Evolutionary conservation across 2,113 vertebrate genomes (phyloP), one percentile per base, ranked within the genome.

Genomic region (Nesoenas mayeri): DNA sequence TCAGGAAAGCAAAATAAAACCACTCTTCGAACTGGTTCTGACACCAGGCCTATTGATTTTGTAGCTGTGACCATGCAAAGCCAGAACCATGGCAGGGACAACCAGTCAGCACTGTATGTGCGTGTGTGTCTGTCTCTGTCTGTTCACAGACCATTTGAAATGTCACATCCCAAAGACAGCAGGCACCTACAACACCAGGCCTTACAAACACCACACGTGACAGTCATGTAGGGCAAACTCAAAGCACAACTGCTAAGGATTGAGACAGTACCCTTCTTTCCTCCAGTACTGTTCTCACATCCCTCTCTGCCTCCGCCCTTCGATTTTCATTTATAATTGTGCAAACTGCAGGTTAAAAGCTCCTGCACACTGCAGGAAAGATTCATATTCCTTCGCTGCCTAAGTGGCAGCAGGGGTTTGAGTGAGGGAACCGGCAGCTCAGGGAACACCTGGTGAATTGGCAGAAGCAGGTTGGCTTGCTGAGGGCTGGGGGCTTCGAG

Each of bases 171-270:
- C 67, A 70, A 65, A 93, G 48, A 44, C 1, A 61, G 13, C 26
- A 79, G 44, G 31, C 8, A 29, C 24, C 53, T 71, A 12, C 4
- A 61, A 18, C 10, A 29, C 1, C 1, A 60, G 51, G 32, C 50
- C n/a, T 67, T 74, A 40, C 29, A 15, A 61, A 42, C 31, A 20
- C 48, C 6, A 4, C 21, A 15, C 1, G 0, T 3, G 4, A 15
- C 7, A 4, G 11, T 28, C n/a, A 6, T 5, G 6, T 15, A 75
- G 34, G 66, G 34, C 36, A 74, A 89, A 79, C 19, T 88, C 53
- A 57, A 67, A 42, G 47, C 24, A 56, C 4, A 12, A 34, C 11
- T 65, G 29, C 61, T 42, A 36, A 70, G 51, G 47, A 36, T 48
- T 65, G 61, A 65, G 71, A 64, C 21, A 28, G 7, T 34, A 28